These are phyloP conservation scores for Nephrotoma flavescens DNA, from an alignment of 2,888 invertebrate species.

Conservation along the genomic window DNA sequence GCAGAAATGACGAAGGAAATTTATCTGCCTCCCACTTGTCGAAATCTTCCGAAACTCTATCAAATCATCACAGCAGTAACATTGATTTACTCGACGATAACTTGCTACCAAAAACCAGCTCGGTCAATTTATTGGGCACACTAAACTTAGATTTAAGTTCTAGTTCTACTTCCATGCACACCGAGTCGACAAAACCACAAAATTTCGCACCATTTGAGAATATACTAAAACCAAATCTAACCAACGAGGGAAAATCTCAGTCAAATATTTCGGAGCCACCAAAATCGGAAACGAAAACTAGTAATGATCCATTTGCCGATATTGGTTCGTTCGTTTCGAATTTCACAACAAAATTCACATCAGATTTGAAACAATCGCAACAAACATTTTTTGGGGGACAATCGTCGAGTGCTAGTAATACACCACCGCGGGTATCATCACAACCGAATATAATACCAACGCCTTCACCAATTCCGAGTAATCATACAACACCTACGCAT, in stretches of 20 bases:
- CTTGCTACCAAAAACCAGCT: neutral
- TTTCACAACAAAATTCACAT: conserved; percentile 28
- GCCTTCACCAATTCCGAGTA: conserved; percentile 6
- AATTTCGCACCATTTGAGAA: neutral
- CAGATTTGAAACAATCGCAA: conserved; percentile 23
- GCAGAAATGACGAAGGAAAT: conserved; percentile 21
- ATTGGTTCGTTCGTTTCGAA: conserved; percentile 38
- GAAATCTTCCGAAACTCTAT: neutral
- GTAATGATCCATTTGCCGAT: conserved; percentile 59
- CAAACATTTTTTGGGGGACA: conserved; percentile 11
- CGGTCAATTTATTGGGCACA: neutral
- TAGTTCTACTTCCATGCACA: neutral
- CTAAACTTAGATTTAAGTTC: neutral
- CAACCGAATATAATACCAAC: conserved; percentile 6
- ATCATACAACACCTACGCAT: conserved; percentile 8
- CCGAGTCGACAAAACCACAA: neutral
- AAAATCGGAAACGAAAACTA: neutral
- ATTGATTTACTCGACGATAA: neutral
- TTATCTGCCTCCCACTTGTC: neutral
- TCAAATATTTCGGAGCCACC: neutral
- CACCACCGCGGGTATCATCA: conserved; percentile 1
- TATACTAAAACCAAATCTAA: neutral
- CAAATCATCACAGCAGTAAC: conserved; percentile 18
- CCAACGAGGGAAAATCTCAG: neutral
- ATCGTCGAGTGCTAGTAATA: neutral